Evolutionary conservation across 2,113 vertebrate genomes (phyloP).

Genomic region (Protomyctophum bolini): DNA sequence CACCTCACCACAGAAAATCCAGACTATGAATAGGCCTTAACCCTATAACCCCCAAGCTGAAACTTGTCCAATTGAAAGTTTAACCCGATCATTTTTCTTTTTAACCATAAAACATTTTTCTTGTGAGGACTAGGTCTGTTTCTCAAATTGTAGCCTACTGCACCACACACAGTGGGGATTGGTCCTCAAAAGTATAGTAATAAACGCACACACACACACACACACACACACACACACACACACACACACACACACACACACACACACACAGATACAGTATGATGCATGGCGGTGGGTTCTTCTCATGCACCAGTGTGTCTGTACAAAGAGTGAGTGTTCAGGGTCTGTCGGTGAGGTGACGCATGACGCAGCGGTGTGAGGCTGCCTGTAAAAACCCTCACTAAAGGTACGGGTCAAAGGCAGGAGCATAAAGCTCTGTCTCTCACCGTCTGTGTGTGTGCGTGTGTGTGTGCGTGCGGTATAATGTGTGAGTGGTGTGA

Average conservation of each 20-base stretch:
- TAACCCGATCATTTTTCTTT: no score
- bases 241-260: slow-evolving; percentile 6
- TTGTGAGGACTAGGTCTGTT: no score
- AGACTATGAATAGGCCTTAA: no score
- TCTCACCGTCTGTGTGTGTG: slow-evolving; percentile 41
- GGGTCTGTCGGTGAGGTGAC: slow-evolving; percentile 59
- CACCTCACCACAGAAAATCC: no score
- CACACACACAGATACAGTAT: slow-evolving; percentile 1
- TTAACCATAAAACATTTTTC: no score
- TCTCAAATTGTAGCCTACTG: no score
- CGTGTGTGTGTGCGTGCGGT: slow-evolving; percentile 30
- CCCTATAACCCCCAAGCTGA: no score
- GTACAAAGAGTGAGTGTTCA: slow-evolving; percentile 75
- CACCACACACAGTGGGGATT: no score
- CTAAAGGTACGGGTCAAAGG: slow-evolving; percentile 73
- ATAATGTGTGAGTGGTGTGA: no score
- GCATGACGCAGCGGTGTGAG: slow-evolving; percentile 65
- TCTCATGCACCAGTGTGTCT: slow-evolving; percentile 49
- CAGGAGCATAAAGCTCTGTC: slow-evolving; percentile 61
- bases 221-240: neutral
- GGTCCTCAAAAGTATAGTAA: no score
- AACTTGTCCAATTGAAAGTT: no score
- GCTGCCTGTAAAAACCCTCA: slow-evolving; percentile 72
- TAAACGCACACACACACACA: no score
- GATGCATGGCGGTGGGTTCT: slow-evolving; percentile 39